phyloP scores from a whole-genome alignment of 2,797 vertebrate species.

The Pogoniulus pusillus region DNA sequence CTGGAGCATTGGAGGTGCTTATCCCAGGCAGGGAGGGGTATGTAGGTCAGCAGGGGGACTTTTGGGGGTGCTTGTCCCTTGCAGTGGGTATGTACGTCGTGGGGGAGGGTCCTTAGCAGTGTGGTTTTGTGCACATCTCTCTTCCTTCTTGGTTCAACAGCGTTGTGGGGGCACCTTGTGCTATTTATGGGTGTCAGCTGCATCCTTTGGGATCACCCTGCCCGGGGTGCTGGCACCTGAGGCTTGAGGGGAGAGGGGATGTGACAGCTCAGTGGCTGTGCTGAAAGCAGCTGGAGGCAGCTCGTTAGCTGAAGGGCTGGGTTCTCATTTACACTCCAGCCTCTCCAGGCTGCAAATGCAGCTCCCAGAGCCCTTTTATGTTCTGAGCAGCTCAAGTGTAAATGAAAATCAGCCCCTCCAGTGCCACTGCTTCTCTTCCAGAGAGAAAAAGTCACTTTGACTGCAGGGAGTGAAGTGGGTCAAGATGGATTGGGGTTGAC shows the following conservation, averaged over 20 bases:
- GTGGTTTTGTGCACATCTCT: background rate
- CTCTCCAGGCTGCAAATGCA: background rate
- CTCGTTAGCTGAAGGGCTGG: background rate
- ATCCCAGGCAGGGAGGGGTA: too few relatives aligned
- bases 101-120: too few relatives aligned
- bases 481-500: background rate
- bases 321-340: slow-evolving; percentile 19
- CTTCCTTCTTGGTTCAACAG: background rate
- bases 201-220: background rate
- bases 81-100: too few relatives aligned
- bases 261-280: fast-evolving
- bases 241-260: fast-evolving
- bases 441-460: slow-evolving; percentile 31
- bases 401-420: slow-evolving; percentile 43
- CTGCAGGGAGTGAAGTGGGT: slow-evolving; percentile 37
- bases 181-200: background rate
- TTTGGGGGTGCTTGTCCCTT: too few relatives aligned
- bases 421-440: slow-evolving; percentile 11
- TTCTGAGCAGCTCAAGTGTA: slow-evolving; percentile 39
- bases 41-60: too few relatives aligned
- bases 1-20: too few relatives aligned
- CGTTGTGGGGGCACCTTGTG: background rate
- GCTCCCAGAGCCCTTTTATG: slow-evolving; percentile 16
- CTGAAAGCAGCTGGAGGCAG: background rate
- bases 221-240: fast-evolving